A percentile compares a stretch with the other conserved stretches of the same genome.
These are phyloP conservation scores for Mylabris phalerata DNA, from an alignment of 1,140 invertebrate species.

Conservation along the genomic window DNA sequence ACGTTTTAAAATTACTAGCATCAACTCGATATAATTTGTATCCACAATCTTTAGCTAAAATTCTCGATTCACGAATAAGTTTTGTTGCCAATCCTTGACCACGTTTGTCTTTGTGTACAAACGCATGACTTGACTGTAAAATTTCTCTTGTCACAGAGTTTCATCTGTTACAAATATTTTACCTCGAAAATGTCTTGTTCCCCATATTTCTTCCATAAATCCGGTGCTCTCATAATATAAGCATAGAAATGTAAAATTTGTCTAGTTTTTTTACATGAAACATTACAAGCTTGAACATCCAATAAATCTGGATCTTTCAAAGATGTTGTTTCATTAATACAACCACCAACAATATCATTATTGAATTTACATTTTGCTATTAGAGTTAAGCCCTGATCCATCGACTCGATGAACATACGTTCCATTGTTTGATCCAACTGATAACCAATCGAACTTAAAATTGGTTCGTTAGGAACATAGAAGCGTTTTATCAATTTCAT, in stretches of 20 bases:
- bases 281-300: conserved; percentile 34
- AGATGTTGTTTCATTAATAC: conserved; percentile 38
- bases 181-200: conserved; percentile 42
- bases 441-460: conserved; percentile 11
- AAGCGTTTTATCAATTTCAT: conserved; percentile 32
- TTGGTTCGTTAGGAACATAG: conserved; percentile 36
- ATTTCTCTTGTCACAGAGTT: background rate
- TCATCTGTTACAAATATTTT: background rate
- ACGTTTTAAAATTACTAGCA: conserved; percentile 39
- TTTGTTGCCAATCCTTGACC: conserved; percentile 37
- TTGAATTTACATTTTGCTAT: conserved; percentile 41
- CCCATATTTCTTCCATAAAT: conserved; percentile 39
- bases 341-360: conserved; percentile 41
- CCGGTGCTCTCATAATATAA: conserved; percentile 36
- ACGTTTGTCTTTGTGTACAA: conserved; percentile 37
- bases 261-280: conserved; percentile 25
- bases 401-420: conserved; percentile 27
- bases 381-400: conserved; percentile 40
- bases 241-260: conserved; percentile 42
- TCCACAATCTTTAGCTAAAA: conserved; percentile 40
- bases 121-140: conserved; percentile 37
- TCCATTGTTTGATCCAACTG: conserved; percentile 11
- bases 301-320: conserved; percentile 34
- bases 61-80: conserved; percentile 41
- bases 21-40: conserved; percentile 42